These are phyloP conservation scores for Pandion haliaetus DNA, from an alignment of 2,113 vertebrate species.

Conservation along the genomic window DNA sequence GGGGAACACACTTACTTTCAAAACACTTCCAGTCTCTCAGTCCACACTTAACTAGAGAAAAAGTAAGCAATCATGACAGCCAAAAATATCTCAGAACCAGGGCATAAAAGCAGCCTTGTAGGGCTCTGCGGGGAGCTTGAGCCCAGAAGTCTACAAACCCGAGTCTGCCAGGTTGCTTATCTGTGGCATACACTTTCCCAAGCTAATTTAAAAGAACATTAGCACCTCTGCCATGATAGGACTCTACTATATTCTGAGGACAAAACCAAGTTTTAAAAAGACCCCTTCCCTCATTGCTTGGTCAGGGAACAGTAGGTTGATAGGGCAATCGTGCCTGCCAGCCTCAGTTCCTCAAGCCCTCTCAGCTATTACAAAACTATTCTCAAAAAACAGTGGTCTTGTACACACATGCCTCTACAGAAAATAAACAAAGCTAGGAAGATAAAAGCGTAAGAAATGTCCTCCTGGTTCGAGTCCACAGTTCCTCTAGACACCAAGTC, in stretches of 20 bases:
- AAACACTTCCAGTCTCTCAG: neutral
- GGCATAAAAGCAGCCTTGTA: neutral
- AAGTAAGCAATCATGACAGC: neutral
- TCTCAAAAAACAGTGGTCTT: neutral
- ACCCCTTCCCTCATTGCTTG: neutral
- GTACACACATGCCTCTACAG: neutral
- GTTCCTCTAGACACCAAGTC: neutral
- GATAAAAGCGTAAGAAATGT: neutral
- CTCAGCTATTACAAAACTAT: neutral
- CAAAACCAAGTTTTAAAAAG: neutral
- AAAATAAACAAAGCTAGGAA: neutral
- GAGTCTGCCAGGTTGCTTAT: neutral
- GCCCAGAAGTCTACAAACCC: neutral
- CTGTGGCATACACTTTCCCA: neutral
- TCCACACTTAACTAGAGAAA: neutral
- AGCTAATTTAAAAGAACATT: neutral
- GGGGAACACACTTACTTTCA: neutral
- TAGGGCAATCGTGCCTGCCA: accelerated
- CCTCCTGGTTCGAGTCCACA: neutral
- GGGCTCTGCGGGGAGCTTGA: neutral
- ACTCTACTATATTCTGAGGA: neutral
- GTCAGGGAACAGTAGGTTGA: neutral
- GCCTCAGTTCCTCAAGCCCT: neutral
- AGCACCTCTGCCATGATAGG: neutral
- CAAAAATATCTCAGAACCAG: constrained; percentile 14